These are phyloP conservation scores for Rhynchopsitta pachyrhyncha DNA, from an alignment of 2,113 vertebrate species.

Conservation along the genomic window DNA sequence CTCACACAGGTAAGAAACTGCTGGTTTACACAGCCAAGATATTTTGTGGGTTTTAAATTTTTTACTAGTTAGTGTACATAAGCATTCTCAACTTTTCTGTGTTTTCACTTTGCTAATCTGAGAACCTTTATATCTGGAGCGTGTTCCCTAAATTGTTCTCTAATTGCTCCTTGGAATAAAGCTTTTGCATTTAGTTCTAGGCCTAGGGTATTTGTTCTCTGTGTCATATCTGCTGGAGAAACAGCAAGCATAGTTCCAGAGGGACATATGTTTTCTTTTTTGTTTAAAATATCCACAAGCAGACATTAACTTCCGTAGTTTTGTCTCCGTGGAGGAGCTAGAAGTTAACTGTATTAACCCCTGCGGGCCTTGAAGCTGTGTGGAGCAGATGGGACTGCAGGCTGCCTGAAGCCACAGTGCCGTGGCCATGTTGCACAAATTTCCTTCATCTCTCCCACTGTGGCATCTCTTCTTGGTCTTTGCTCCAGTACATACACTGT, in stretches of 20 bases:
- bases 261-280: conserved; percentile 57
- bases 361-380: accelerated
- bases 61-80: not conserved
- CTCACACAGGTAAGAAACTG: not conserved
- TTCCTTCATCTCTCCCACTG: not conserved
- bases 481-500: not conserved
- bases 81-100: not conserved
- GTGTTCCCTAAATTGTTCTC: not conserved
- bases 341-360: not conserved
- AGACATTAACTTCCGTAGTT: conserved; percentile 48
- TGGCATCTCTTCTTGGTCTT: not conserved
- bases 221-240: not conserved
- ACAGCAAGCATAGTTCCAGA: conserved; percentile 14
- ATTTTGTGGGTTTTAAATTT: not conserved
- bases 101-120: not conserved
- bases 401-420: not conserved
- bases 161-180: not conserved
- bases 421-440: not conserved
- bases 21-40: not conserved
- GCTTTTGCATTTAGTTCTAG: not conserved
- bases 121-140: not conserved
- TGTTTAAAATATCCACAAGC: conserved; percentile 40
- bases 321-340: conserved; percentile 12
- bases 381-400: not conserved
- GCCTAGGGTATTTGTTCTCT: not conserved